phyloP scores from a whole-genome alignment of 2,113 vertebrate species.

The Tachysurus vachellii region DNA sequence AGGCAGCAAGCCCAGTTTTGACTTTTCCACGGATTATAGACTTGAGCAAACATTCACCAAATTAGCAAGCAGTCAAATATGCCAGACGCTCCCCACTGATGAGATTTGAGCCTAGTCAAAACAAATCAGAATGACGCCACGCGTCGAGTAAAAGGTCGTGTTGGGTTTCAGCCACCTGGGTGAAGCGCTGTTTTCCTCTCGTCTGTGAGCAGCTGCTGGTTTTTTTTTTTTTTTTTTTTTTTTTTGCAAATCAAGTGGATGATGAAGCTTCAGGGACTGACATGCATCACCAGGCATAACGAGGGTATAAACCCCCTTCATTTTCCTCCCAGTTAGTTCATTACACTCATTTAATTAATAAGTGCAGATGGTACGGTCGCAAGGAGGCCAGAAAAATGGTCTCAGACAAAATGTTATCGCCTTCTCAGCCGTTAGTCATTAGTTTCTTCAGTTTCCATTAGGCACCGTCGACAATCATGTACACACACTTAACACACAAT shows the following conservation, averaged over 20 bases:
- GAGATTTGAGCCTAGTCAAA: constrained; percentile 20
- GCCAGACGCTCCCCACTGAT: constrained; percentile 3
- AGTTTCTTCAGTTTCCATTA: not conserved
- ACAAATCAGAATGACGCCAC: not conserved
- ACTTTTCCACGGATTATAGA: not conserved
- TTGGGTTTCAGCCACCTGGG: constrained; percentile 8
- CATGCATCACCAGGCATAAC: constrained; percentile 16
- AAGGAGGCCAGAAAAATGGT: not conserved
- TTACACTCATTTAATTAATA: constrained; percentile 24
- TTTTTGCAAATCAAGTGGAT: not conserved
- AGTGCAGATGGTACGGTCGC: not conserved
- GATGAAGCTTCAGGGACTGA: constrained; percentile 3
- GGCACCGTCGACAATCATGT: not conserved
- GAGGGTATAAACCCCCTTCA: constrained; percentile 14
- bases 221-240: not conserved
- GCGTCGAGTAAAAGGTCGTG: constrained; percentile 5
- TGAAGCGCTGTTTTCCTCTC: not conserved
- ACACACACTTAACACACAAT: not conserved
- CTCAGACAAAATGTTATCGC: constrained; percentile 6
- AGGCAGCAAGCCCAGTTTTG: not conserved
- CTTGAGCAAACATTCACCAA: not conserved
- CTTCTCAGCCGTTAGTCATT: constrained; percentile 1
- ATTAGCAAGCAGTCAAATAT: not conserved
- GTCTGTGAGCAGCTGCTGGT: constrained; percentile 4
- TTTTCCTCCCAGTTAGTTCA: constrained; percentile 8